Conservation (phyloP, 2,888 invertebrate genomes). For the Drosophila siamana region DNA sequence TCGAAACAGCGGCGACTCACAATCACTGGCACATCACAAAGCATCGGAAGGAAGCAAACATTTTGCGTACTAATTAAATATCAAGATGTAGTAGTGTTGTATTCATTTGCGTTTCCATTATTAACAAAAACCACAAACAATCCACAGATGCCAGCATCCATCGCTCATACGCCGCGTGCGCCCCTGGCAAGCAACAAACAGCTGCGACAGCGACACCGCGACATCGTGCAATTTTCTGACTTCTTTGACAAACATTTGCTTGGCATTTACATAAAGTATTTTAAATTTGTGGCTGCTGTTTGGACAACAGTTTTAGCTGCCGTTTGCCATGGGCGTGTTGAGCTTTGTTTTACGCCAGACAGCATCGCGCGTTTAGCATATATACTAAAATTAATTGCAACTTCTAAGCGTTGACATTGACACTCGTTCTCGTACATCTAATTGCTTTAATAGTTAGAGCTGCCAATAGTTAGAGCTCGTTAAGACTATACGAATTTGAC, state of each 20-base stretch:
- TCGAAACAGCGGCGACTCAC: slow-evolving; percentile 18
- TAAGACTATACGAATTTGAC: background rate
- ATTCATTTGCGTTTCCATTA: slow-evolving; percentile 24
- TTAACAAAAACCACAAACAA: slow-evolving; percentile 7
- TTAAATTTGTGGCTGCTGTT: slow-evolving; percentile 12
- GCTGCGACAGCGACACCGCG: slow-evolving; percentile 9
- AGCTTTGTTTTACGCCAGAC: slow-evolving; percentile 6
- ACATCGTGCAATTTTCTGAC: slow-evolving; percentile 34
- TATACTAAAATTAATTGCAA: slow-evolving; percentile 41
- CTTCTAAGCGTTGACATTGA: slow-evolving; percentile 54
- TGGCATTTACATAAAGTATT: slow-evolving; percentile 53
- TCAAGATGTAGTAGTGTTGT: slow-evolving; percentile 22
- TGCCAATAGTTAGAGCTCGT: slow-evolving; percentile 13
- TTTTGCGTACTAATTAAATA: slow-evolving; percentile 56
- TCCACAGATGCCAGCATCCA: slow-evolving; percentile 36
- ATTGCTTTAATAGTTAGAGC: background rate
- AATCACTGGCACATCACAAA: slow-evolving; percentile 22
- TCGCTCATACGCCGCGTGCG: slow-evolving; percentile 62
- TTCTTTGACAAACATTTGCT: slow-evolving; percentile 66
- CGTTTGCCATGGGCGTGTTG: slow-evolving; percentile 34
- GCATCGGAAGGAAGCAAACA: slow-evolving; percentile 65
- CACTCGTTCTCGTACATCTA: slow-evolving; percentile 6
- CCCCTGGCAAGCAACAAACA: slow-evolving; percentile 24
- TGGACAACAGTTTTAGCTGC: slow-evolving; percentile 11
- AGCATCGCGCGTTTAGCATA: slow-evolving; percentile 18